These are phyloP conservation scores for Phlogophora meticulosa DNA, from an alignment of 2,888 invertebrate species.

Conservation along the genomic window DNA sequence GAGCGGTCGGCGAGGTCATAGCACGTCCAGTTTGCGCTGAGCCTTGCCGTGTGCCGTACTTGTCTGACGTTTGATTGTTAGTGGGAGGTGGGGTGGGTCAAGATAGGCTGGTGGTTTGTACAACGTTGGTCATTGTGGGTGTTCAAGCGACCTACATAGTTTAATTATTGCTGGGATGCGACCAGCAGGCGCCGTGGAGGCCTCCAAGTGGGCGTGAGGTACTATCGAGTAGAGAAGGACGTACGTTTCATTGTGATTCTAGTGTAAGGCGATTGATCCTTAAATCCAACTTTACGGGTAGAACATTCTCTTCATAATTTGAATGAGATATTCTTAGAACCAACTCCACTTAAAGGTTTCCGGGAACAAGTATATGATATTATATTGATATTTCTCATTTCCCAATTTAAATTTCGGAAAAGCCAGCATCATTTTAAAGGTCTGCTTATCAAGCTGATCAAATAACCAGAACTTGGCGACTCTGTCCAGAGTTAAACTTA, in stretches of 20 bases:
- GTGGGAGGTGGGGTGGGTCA: slow-evolving; percentile 76
- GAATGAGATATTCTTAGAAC: slow-evolving; percentile 8
- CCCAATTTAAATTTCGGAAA: slow-evolving; percentile 3
- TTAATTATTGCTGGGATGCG: slow-evolving; percentile 89
- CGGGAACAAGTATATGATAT: neutral
- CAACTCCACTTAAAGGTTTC: neutral
- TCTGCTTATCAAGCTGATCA: neutral
- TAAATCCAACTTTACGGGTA: neutral
- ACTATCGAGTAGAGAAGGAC: slow-evolving; percentile 71
- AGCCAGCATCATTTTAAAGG: neutral
- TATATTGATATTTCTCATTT: neutral
- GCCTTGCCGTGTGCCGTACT: slow-evolving; percentile 68
- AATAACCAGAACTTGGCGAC: neutral
- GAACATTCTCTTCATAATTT: slow-evolving; percentile 4
- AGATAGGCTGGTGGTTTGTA: slow-evolving; percentile 72
- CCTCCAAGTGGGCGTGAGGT: slow-evolving; percentile 82
- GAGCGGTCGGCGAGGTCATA: slow-evolving; percentile 80
- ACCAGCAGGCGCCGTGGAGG: slow-evolving; percentile 86
- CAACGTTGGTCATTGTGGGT: slow-evolving; percentile 85
- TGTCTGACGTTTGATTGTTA: slow-evolving; percentile 72
- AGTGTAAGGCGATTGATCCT: slow-evolving; percentile 34
- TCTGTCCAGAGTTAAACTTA: neutral
- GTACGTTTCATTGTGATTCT: slow-evolving; percentile 46
- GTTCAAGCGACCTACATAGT: slow-evolving; percentile 88
- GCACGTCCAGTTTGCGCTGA: slow-evolving; percentile 72